Percentiles rank a stretch among this genome's conserved stretches.
Conservation (phyloP, 2,797 vertebrate species). For the Babyrousa celebensis region DNA sequence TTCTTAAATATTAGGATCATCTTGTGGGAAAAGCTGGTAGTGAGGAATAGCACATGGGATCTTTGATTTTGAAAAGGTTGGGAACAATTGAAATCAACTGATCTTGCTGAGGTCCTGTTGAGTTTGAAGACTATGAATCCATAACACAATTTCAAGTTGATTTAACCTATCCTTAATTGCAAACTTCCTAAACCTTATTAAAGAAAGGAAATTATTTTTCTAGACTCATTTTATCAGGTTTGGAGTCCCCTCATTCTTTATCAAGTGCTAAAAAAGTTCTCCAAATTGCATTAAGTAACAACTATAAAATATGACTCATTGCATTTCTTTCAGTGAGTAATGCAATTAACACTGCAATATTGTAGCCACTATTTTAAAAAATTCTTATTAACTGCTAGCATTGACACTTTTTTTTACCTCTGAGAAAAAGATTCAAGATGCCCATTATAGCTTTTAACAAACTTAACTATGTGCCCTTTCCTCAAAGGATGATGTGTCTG, state of each 20-base stretch:
- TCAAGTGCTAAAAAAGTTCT: conserved; percentile 71
- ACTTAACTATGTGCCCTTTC: conserved; percentile 59
- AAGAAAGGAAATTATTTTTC: conserved; percentile 76
- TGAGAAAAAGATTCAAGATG: conserved; percentile 75
- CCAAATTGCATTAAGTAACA: conserved; percentile 62
- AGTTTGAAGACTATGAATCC: conserved; percentile 53
- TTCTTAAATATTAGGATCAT: background rate
- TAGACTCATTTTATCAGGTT: conserved; percentile 70
- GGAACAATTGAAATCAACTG: conserved; percentile 29
- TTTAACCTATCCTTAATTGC: conserved; percentile 68
- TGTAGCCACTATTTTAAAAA: conserved; percentile 59
- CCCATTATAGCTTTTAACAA: conserved; percentile 47
- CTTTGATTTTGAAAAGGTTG: conserved; percentile 47
- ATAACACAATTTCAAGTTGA: conserved; percentile 58
- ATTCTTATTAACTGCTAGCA: conserved; percentile 76
- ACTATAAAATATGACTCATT: conserved; percentile 80
- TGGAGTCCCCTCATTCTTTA: conserved; percentile 72
- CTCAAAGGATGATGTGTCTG: conserved; percentile 65
- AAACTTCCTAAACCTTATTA: conserved; percentile 74
- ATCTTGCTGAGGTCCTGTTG: conserved; percentile 10
- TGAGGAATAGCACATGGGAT: background rate
- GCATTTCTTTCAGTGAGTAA: conserved; percentile 77
- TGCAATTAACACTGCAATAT: conserved; percentile 79
- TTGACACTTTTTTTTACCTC: conserved; percentile 49
- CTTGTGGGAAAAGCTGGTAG: background rate